Conservation (phyloP, 2,113 vertebrate species). For the Maccullochella peelii region DNA sequence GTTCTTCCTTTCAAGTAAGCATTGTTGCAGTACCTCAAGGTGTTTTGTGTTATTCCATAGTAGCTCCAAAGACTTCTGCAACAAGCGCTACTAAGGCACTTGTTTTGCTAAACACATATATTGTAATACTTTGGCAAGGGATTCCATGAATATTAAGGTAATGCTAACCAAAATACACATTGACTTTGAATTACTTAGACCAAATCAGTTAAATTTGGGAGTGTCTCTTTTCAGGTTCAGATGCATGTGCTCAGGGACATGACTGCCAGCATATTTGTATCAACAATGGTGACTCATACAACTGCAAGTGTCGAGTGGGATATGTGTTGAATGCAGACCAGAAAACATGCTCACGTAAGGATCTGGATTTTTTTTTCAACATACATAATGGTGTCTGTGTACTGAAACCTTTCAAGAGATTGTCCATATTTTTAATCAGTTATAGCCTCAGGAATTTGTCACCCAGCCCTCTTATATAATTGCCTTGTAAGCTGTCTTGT, state of each 20-base stretch:
- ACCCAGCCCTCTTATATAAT: too few relatives aligned
- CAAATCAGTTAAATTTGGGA: conserved; percentile 12
- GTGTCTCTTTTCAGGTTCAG: conserved; percentile 68
- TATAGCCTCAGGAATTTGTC: background rate
- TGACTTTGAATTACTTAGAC: background rate
- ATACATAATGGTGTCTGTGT: background rate
- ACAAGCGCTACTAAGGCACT: background rate
- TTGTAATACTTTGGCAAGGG: background rate
- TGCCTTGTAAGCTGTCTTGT: conserved; percentile 8
- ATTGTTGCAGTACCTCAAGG: background rate
- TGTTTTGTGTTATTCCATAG: background rate
- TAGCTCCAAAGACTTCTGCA: background rate
- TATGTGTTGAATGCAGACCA: conserved; percentile 84
- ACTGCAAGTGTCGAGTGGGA: conserved; percentile 82
- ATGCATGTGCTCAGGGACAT: conserved; percentile 78
- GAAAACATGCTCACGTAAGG: conserved; percentile 85
- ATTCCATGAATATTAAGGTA: background rate
- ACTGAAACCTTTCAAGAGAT: background rate
- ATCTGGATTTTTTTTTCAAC: background rate
- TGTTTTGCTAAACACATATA: background rate
- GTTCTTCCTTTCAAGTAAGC: background rate
- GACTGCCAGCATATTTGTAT: conserved; percentile 85
- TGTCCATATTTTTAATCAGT: background rate
- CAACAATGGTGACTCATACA: conserved; percentile 66
- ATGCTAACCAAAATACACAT: background rate